A percentile compares a stretch with the other conserved stretches of the same genome.
phyloP scores from a whole-genome alignment of 2,888 invertebrate species.

The Eilema depressum region DNA sequence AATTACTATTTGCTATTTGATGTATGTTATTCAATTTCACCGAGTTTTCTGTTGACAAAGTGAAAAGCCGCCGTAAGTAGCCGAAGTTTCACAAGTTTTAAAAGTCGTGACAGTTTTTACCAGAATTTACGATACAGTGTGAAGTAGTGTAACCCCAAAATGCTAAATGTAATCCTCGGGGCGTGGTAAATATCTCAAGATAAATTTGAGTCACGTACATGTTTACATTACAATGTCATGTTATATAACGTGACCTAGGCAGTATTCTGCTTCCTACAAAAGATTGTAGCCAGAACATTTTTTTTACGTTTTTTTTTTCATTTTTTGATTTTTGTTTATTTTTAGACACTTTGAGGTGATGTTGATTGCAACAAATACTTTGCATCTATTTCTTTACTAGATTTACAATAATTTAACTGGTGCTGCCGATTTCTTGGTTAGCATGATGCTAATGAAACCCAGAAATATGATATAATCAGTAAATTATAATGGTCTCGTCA shows the following conservation, averaged over 20 bases:
- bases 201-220: constrained; percentile 1
- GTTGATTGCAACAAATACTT: not conserved
- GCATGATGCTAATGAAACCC: too few species aligned
- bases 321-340: too few species aligned
- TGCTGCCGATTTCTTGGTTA: too few species aligned
- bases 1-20: constrained; percentile 53
- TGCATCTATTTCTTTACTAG: not conserved
- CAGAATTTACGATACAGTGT: constrained; percentile 56
- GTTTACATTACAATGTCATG: not conserved
- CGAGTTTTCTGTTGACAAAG: constrained; percentile 63
- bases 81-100: constrained; percentile 58
- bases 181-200: constrained; percentile 10
- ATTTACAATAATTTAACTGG: too few species aligned
- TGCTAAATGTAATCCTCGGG: constrained; percentile 6
- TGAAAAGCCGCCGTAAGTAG: constrained; percentile 59
- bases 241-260: not conserved
- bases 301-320: too few species aligned
- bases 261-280: not conserved
- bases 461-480: too few species aligned
- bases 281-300: not conserved
- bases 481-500: too few species aligned
- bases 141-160: constrained; percentile 23
- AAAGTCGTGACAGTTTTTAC: constrained; percentile 63
- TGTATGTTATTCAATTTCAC: constrained; percentile 55
- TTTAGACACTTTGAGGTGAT: too few species aligned